Evolutionary conservation across 2,113 vertebrate species (phyloP).

Genomic region (Trochalopteron elliotii): DNA sequence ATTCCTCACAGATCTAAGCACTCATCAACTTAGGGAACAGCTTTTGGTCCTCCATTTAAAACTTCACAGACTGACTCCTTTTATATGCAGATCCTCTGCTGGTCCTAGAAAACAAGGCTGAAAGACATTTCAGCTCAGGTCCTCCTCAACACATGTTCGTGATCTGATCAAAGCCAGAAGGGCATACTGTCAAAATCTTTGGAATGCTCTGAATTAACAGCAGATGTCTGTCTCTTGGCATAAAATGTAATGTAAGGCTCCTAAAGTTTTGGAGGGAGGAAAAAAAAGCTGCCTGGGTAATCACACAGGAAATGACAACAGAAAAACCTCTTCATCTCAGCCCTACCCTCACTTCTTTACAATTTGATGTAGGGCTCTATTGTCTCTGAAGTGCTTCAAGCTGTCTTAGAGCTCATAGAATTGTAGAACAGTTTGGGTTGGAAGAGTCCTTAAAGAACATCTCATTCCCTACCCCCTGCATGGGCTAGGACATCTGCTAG

Average conservation of each 20-base stretch:
- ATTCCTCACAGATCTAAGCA: not conserved
- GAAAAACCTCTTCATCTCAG: not conserved
- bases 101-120: not conserved
- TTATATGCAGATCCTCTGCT: not conserved
- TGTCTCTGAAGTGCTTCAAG: not conserved
- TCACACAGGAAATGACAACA: not conserved
- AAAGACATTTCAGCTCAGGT: not conserved
- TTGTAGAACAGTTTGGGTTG: fast-evolving
- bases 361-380: fast-evolving
- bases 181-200: not conserved
- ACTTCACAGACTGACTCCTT: not conserved
- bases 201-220: not conserved
- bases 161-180: not conserved
- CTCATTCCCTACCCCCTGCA: not conserved
- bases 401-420: not conserved
- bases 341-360: not conserved
- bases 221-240: not conserved
- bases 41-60: not conserved
- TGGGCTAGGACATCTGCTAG: not conserved
- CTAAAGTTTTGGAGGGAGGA: not conserved
- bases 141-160: not conserved
- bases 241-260: not conserved
- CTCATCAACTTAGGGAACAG: not conserved
- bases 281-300: not conserved
- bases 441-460: not conserved